These are phyloP conservation scores for Lasiurus cinereus DNA, from an alignment of 2,113 vertebrate species.

Conservation along the genomic window DNA sequence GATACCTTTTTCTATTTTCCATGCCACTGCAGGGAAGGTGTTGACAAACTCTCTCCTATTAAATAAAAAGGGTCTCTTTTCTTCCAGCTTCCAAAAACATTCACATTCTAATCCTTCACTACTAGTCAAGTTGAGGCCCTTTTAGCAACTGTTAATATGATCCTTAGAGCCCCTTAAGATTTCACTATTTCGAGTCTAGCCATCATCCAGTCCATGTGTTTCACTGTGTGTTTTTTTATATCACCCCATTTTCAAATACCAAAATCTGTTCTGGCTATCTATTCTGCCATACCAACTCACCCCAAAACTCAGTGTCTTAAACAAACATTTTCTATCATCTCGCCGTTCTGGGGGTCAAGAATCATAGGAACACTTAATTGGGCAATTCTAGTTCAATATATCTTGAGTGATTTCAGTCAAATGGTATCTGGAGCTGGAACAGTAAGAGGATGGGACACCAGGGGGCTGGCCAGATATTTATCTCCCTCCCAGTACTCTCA, in stretches of 20 bases:
- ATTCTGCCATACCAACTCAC: background rate
- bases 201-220: background rate
- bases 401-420: background rate
- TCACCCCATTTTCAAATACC: background rate
- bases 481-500: background rate
- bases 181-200: background rate
- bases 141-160: background rate
- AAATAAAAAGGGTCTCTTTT: background rate
- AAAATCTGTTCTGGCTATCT: background rate
- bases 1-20: background rate
- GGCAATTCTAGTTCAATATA: background rate
- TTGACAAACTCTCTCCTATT: background rate
- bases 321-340: background rate
- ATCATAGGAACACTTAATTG: background rate
- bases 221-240: background rate
- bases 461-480: background rate
- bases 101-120: background rate
- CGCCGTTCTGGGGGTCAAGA: background rate
- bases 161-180: background rate
- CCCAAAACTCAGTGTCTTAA: background rate
- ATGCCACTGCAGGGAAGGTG: background rate
- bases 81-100: background rate
- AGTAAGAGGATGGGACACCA: background rate
- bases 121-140: background rate
- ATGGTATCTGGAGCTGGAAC: background rate